A percentile compares a stretch with the other conserved stretches of the same genome.
These are phyloP conservation scores for Cryptoprocta ferox DNA, from an alignment of 2,797 vertebrate genomes.

Conservation along the genomic window DNA sequence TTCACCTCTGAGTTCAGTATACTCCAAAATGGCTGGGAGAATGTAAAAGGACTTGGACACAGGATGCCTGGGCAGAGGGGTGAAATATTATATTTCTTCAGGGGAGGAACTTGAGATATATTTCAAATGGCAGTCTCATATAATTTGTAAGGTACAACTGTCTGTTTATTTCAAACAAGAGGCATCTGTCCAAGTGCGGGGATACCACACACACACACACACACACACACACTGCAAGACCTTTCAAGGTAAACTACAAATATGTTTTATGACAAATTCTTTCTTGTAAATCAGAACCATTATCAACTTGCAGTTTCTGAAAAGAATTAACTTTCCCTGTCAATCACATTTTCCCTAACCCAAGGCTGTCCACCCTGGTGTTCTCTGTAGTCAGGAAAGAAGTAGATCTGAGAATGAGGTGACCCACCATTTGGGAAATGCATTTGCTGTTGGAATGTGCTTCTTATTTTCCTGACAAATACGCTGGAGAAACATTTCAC, in stretches of 20 bases:
- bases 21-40: neutral
- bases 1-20: neutral
- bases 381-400: slow-evolving; percentile 22
- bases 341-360: neutral
- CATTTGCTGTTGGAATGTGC: neutral
- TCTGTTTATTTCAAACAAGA: slow-evolving; percentile 39
- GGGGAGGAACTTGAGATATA: neutral
- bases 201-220: neutral
- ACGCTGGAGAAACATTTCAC: slow-evolving; percentile 13
- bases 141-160: slow-evolving; percentile 28
- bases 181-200: neutral
- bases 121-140: neutral
- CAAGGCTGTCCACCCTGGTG: neutral
- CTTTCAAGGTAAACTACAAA: slow-evolving; percentile 27
- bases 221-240: neutral
- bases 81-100: slow-evolving; percentile 27
- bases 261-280: neutral
- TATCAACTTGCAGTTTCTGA: slow-evolving; percentile 15
- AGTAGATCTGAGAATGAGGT: neutral
- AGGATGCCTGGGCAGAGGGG: neutral
- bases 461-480: slow-evolving; percentile 59
- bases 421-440: neutral
- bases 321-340: slow-evolving; percentile 12
- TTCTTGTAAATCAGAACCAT: slow-evolving; percentile 66
- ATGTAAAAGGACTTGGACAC: neutral